Conservation (phyloP, 2,797 vertebrate genomes). For the Macropus fuliginosus region DNA sequence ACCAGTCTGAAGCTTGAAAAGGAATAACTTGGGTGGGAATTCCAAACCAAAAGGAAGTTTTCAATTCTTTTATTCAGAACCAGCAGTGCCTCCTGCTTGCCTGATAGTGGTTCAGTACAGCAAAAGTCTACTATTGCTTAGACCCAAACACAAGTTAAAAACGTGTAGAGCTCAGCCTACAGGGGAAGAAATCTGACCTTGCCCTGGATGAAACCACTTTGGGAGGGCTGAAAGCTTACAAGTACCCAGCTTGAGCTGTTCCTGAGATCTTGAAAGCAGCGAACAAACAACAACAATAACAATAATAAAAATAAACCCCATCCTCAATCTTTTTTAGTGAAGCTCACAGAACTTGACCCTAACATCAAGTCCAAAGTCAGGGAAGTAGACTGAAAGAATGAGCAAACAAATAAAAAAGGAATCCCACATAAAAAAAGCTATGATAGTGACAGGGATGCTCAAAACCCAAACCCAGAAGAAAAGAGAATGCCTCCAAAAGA, state of each 20-base stretch:
- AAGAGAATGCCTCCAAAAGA: background rate
- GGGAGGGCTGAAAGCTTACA: background rate
- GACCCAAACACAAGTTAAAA: background rate
- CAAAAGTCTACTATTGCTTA: background rate
- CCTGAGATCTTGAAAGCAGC: background rate
- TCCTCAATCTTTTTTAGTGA: background rate
- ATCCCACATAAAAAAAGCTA: background rate
- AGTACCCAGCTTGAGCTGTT: background rate
- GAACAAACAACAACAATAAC: background rate
- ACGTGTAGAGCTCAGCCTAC: background rate
- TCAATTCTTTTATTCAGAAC: background rate
- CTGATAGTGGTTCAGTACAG: background rate
- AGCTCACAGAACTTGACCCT: background rate
- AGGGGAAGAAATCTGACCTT: background rate
- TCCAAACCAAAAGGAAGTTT: background rate
- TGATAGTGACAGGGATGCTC: background rate
- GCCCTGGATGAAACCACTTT: background rate
- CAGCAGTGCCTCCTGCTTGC: background rate
- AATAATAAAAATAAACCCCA: background rate
- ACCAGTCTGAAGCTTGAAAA: background rate
- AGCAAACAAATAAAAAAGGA: background rate
- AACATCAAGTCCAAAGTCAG: background rate
- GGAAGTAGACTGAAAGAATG: background rate
- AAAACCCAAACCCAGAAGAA: background rate
- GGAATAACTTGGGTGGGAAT: background rate